Base-by-base conservation (phyloP, 2,113 vertebrate species). In the Aphyosemion australe region DNA sequence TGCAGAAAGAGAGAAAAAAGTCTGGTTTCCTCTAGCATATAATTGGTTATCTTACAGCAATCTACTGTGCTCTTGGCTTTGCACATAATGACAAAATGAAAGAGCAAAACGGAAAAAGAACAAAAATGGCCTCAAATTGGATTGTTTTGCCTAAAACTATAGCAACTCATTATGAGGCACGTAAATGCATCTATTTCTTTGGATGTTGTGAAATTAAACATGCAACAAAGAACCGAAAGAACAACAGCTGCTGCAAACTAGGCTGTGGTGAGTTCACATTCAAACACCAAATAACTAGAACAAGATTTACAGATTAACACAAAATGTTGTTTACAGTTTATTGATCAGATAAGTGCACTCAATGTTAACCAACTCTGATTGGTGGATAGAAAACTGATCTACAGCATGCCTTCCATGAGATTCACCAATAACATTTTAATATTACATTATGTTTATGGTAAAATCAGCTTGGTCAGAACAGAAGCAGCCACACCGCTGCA, bases 11-110 rank as follows among this genome's bases (percentile, higher is more conserved):
- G 19, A 34, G 15, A 16, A 84, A 78, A 79, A 45, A 59, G 41
- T 20, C 87, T 92, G 90, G 92, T 94, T 95, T 96, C 93, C 93
- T 94, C 91, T 92, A 82, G 88, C 89, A 92, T 92, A 88, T 92
- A 95, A 95, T 94, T 93, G 92, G 90, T 94, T 94, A 94, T 94
- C 94, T 93, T 79, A 86, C 85, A 85, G 85, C 82, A 82, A 94
- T 86, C 93, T 94, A 67, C 89, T 93, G 89, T 85, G 92, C 61
- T 78, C 69, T 81, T 80, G 71, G 79, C 54, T 91, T 53, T 86
- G 87, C 61, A 89, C 59, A 89, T 76, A 84, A 80, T 80, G 26
- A 50, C 76, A 78, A 62, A 51, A 80, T 69, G 50, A 79, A 83
- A 84, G 46, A 78, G 80, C 19, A 86, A 76, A 55, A 46, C 21